Percentiles rank a stretch among this genome's conserved stretches.
These are phyloP conservation scores for Tenthredo amoena DNA, from an alignment of 2,888 invertebrate species.

Conservation along the genomic window DNA sequence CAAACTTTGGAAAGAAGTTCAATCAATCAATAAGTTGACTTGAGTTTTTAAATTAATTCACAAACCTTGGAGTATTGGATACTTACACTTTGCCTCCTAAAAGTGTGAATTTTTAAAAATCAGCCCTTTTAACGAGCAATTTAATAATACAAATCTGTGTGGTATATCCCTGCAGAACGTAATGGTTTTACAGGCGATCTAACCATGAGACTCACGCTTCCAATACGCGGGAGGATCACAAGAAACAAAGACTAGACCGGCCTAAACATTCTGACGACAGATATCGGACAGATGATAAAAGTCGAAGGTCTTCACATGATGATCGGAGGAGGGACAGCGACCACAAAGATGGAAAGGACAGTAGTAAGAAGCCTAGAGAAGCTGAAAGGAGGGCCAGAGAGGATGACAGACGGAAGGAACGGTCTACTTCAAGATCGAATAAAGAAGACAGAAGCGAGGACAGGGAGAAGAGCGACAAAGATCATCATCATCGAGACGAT, in stretches of 20 bases:
- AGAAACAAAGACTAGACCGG: conserved; percentile 66
- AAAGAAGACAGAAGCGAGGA: conserved; percentile 69
- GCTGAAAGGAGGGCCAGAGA: conserved; percentile 70
- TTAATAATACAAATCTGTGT: conserved; percentile 78
- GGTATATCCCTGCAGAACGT: conserved; percentile 78
- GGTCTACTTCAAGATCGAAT: conserved; percentile 62
- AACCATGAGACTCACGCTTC: conserved; percentile 71
- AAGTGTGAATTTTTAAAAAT: conserved; percentile 26
- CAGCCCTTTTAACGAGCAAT: conserved; percentile 61
- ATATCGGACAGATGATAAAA: conserved; percentile 61
- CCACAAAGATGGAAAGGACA: conserved; percentile 68
- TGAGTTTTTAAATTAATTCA: neutral
- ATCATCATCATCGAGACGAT: conserved; percentile 72
- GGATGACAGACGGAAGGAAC: conserved; percentile 68
- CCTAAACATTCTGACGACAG: conserved; percentile 65
- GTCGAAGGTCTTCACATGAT: conserved; percentile 68
- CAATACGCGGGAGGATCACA: conserved; percentile 69
- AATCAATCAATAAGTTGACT: neutral
- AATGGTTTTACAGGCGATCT: conserved; percentile 77
- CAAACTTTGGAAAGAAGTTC: neutral
- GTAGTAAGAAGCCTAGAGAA: conserved; percentile 64
- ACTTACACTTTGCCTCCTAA: neutral
- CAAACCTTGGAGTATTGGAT: conserved; percentile 13
- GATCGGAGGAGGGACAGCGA: conserved; percentile 68
- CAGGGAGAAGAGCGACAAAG: conserved; percentile 67